Base-by-base conservation (phyloP, 2,888 invertebrate species). In the Cataglyphis livida region DNA sequence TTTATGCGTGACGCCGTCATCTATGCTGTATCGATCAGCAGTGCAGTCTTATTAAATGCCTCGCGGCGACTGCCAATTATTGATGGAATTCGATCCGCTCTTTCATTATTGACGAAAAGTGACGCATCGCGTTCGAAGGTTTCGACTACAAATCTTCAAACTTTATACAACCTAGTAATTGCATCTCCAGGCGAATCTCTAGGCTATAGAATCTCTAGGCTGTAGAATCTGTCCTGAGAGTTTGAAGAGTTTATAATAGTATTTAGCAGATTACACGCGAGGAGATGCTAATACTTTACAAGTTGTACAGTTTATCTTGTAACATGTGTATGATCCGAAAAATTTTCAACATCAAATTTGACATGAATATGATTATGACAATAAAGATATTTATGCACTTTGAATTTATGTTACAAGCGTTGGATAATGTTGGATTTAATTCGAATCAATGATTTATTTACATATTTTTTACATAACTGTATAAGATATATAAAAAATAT, bases 1-100 rank as follows among this genome's bases (percentile, higher is more conserved):
- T 89, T 89, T 89, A 89, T 87, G 78, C 82, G 64, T 65, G 70
- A 62, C 75, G 76, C 64, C 66, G 71, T 82, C 81, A 66, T 79
- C 73, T 32, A 75, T 61, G 51, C 25, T 51, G 83, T 90, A 87
- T 88, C 64, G 88, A 89, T 88, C 86, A 75, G 32, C 32, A 35
- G 6, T 41, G 84, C 76, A 62, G 76, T 76, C 68, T 86, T 73
- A 78, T 86, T 64, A 57, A 75, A 66, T 61, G 25, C 59, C 61
- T 57, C 59, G 59, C 61, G 65, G 57, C 62, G 44, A 51, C 79
- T 76, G 82, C 85, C 85, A 84, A 87, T 88, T 87, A 84, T 81
- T 70, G 54, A 9, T 38, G 18, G 38, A 59, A 62, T 64, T 61
- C 81, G 59, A 51, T 51, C 41, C 66, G 28, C 28, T 74, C 70